Evolutionary conservation across 2,113 vertebrate species (phyloP).

Genomic region (Henicopernis longicauda): DNA sequence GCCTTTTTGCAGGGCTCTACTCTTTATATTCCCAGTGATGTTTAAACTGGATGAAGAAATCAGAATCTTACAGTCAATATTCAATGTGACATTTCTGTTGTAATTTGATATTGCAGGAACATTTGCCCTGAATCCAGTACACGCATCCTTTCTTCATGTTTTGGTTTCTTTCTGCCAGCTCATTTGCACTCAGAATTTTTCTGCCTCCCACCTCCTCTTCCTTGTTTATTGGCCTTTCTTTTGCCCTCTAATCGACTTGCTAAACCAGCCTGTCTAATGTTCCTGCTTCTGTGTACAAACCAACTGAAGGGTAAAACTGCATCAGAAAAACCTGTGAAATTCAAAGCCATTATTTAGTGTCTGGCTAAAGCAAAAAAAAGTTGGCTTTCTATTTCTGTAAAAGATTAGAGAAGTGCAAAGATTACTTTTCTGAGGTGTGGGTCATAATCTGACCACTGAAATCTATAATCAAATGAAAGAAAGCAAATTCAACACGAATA

Average conservation of each 20-base stretch:
- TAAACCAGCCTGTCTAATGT: not conserved
- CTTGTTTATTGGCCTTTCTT: not conserved
- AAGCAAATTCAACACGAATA: not conserved
- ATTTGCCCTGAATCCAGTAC: not conserved
- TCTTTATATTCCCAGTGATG: not conserved
- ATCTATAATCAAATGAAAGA: not conserved
- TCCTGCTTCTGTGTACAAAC: not conserved
- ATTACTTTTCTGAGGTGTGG: not conserved
- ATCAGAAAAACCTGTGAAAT: not conserved
- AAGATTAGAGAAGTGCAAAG: not conserved
- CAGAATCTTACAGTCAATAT: not conserved
- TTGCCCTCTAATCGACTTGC: not conserved
- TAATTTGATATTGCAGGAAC: not conserved
- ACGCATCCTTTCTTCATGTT: not conserved
- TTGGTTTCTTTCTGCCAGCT: not conserved
- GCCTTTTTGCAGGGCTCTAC: not conserved
- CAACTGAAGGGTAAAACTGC: not conserved
- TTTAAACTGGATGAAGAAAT: not conserved
- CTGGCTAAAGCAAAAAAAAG: not conserved
- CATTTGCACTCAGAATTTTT: not conserved
- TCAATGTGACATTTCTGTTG: not conserved
- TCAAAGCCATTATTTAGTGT: not conserved
- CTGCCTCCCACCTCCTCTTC: not conserved
- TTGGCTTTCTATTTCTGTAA: not conserved
- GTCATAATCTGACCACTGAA: not conserved